Evolutionary conservation across 2,113 vertebrate species (phyloP).

Genomic region (Bubalus kerabau): DNA sequence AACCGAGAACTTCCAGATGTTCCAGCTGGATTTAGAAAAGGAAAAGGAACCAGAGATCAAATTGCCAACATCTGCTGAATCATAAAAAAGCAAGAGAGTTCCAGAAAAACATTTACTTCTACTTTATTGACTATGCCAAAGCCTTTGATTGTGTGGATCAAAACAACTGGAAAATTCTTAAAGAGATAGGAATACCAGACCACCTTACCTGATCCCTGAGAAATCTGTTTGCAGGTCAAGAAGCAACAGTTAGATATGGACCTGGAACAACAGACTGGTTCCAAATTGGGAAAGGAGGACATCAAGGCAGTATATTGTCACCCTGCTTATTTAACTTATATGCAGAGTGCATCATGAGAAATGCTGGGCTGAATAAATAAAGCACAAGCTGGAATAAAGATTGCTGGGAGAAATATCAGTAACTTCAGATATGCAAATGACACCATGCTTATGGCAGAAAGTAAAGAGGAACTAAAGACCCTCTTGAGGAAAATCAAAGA

Average conservation of each 20-base stretch:
- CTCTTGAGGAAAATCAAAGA: not conserved
- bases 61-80: not conserved
- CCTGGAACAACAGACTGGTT: not conserved
- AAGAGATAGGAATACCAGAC: not conserved
- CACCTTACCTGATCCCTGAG: not conserved
- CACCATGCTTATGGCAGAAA: not conserved
- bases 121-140: not conserved
- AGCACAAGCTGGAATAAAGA: not conserved
- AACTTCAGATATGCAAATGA: not conserved
- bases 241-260: not conserved
- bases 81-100: not conserved
- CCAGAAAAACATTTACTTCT: not conserved
- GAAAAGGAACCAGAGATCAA: not conserved
- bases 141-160: not conserved
- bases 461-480: not conserved
- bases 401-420: not conserved
- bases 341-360: not conserved
- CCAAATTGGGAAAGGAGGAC: not conserved
- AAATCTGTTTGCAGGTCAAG: not conserved
- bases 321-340: not conserved
- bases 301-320: not conserved
- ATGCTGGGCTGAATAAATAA: not conserved
- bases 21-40: not conserved
- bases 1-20: not conserved
- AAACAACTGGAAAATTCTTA: not conserved